phyloP scores from a whole-genome alignment of 2,113 vertebrate species.

The Poecile atricapillus region DNA sequence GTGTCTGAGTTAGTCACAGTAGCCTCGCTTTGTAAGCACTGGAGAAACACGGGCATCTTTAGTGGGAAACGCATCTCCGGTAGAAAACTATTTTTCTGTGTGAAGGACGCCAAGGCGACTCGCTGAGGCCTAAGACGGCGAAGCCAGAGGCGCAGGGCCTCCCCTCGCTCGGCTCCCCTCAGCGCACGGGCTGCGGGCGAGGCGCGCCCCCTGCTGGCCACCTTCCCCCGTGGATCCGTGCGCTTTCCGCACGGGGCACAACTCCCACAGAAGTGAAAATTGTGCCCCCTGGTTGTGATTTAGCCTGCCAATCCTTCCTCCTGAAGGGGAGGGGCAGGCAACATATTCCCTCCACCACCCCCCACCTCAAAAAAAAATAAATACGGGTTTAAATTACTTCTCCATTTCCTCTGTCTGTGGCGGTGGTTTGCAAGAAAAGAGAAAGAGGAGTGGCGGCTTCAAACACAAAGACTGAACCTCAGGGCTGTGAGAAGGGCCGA shows the following conservation, averaged over 20 bases:
- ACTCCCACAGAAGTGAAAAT: neutral
- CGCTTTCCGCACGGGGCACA: neutral
- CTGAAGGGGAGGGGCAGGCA: neutral
- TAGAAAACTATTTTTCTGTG: neutral
- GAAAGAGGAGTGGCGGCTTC: neutral
- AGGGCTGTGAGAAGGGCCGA: neutral
- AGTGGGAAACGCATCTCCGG: neutral
- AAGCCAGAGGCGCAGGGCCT: neutral
- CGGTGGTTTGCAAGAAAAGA: neutral
- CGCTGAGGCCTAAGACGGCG: accelerated
- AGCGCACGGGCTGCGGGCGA: accelerated
- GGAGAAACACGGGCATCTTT: neutral
- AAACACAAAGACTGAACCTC: neutral
- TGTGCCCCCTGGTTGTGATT: neutral
- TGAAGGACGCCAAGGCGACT: neutral
- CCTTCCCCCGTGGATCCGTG: accelerated
- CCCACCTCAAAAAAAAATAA: neutral
- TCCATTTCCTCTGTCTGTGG: neutral
- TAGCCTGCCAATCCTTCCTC: neutral
- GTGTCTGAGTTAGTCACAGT: neutral
- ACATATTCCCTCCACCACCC: accelerated
- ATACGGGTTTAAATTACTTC: neutral
- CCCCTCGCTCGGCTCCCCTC: neutral
- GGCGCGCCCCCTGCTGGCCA: neutral
- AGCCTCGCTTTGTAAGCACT: neutral